These are phyloP conservation scores for Augochlorella aurata DNA, from an alignment of 2,888 invertebrate species.

Conservation along the genomic window DNA sequence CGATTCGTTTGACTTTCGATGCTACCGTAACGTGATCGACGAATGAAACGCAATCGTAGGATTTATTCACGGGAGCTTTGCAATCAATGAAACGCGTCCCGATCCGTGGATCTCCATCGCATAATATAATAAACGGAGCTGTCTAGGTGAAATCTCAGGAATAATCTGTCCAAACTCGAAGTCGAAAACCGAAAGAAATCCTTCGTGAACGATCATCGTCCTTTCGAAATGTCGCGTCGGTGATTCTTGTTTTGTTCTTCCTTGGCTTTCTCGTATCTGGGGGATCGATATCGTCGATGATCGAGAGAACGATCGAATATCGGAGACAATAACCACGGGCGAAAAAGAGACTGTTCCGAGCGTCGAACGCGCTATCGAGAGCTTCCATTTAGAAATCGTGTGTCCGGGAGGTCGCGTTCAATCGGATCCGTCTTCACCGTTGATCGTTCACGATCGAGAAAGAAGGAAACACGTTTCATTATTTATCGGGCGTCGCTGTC, in stretches of 20 bases:
- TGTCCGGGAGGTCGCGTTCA: constrained; percentile 24
- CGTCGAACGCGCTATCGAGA: constrained; percentile 53
- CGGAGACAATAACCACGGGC: constrained; percentile 60
- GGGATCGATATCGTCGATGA: background rate
- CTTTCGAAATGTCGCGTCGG: background rate
- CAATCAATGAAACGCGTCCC: constrained; percentile 11
- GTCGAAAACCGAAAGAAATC: constrained; percentile 3
- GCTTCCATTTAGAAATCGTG: constrained; percentile 53
- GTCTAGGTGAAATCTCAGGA: constrained; percentile 59
- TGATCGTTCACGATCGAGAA: constrained; percentile 48
- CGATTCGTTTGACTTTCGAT: background rate
- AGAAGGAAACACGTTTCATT: constrained; percentile 20
- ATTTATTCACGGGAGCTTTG: constrained; percentile 20
- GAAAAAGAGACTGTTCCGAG: constrained; percentile 33
- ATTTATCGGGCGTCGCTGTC: constrained; percentile 28
- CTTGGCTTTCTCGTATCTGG: background rate
- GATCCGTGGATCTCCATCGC: constrained; percentile 52
- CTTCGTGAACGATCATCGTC: constrained; percentile 44
- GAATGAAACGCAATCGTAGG: constrained; percentile 16
- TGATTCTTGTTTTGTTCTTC: background rate
- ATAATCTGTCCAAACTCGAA: constrained; percentile 40
- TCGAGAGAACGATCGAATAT: constrained; percentile 18
- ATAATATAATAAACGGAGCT: constrained; percentile 39
- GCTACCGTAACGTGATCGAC: constrained; percentile 31
- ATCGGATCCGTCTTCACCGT: constrained; percentile 15